Percentiles rank a stretch among this genome's conserved stretches.
Conservation (phyloP, 2,888 invertebrate genomes). For the Baccha elongata region DNA sequence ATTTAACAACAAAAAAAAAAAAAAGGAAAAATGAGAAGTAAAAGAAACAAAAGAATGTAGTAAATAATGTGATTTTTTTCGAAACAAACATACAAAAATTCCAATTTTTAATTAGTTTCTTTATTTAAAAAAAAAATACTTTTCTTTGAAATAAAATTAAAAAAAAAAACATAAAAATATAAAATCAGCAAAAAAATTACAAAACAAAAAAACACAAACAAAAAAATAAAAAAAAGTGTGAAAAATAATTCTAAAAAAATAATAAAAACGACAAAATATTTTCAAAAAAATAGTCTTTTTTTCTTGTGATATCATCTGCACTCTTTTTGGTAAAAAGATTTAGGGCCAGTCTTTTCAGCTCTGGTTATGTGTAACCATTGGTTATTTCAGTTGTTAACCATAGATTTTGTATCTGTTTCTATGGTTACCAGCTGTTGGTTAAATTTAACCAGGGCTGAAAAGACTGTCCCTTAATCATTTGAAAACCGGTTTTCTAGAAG, state of each 20-base stretch:
- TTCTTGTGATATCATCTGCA: no score
- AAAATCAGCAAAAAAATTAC: conserved; percentile 55
- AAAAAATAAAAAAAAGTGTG: conserved; percentile 57
- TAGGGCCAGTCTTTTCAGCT: no score
- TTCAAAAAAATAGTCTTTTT: conserved; percentile 49
- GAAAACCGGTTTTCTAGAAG: no score
- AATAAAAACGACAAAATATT: conserved; percentile 73
- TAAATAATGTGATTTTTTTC: conserved; percentile 65
- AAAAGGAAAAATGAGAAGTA: conserved; percentile 28
- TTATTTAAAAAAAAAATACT: conserved; percentile 34
- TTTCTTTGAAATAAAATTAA: conserved; percentile 36
- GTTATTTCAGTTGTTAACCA: no score
- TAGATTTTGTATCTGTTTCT: no score
- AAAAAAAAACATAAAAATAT: conserved; percentile 52
- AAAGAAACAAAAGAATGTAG: conserved; percentile 38
- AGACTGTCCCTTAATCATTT: no score
- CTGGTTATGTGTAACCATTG: no score
- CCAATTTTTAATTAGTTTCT: conserved; percentile 61
- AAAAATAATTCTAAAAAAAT: conserved; percentile 66
- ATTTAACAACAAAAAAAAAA: conserved; percentile 10
- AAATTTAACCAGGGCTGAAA: no score
- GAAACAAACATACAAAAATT: conserved; percentile 53
- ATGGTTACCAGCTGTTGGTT: no score
- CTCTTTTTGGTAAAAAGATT: no score
- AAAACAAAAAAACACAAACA: conserved; percentile 64